phyloP scores from a whole-genome alignment of 1,140 invertebrate species.

The Amphibalanus amphitrite region DNA sequence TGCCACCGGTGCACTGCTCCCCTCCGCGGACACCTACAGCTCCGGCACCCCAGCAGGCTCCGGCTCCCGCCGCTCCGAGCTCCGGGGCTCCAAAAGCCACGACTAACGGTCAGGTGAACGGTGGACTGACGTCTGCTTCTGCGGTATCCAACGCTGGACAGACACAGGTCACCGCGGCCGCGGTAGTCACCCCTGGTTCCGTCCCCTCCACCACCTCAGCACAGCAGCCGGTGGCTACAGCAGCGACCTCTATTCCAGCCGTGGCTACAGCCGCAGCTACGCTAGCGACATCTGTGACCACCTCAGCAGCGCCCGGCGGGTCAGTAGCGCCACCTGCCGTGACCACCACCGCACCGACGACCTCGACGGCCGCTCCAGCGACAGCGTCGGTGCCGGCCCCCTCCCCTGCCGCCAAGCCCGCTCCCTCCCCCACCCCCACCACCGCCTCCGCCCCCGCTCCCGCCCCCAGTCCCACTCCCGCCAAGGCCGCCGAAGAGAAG shows the following conservation, averaged over 20 bases:
- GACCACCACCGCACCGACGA: conserved; percentile 20
- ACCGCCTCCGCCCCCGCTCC: conserved; percentile 18
- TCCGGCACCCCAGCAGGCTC: not conserved
- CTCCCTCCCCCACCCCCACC: conserved; percentile 17
- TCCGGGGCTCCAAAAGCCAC: too few species aligned
- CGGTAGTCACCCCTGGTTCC: too few species aligned
- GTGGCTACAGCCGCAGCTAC: not conserved
- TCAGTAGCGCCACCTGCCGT: conserved; percentile 17
- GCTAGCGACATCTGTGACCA: not conserved
- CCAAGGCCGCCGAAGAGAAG: conserved; percentile 4
- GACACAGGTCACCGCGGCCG: too few species aligned
- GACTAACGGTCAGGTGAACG: too few species aligned
- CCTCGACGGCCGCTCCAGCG: conserved; percentile 24
- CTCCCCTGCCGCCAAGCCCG: conserved; percentile 14
- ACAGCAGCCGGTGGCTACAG: too few species aligned
- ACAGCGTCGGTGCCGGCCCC: conserved; percentile 18
- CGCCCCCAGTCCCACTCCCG: conserved; percentile 14
- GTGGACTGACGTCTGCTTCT: too few species aligned
- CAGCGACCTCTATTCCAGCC: too few species aligned
- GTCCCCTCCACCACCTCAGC: too few species aligned
- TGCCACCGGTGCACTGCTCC: not conserved
- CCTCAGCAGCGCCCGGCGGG: too few species aligned
- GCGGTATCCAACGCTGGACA: too few species aligned
- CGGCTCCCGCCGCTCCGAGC: too few species aligned
- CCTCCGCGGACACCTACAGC: not conserved